These are phyloP conservation scores for Anarrhichthys ocellatus DNA, from an alignment of 2,113 vertebrate genomes.

Conservation along the genomic window DNA sequence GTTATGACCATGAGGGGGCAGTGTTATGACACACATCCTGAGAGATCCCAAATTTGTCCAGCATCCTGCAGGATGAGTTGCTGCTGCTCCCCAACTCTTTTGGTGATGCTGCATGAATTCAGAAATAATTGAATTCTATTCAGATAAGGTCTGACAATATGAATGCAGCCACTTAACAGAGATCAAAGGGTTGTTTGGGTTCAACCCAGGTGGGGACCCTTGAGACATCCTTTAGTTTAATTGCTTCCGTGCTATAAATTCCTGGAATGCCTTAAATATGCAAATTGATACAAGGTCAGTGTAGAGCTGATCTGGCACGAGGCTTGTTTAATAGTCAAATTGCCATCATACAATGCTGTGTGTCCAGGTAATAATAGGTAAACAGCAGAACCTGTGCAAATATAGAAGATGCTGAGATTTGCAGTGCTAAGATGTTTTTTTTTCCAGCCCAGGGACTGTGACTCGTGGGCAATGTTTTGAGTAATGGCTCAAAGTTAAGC, in stretches of 20 bases:
- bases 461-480: slow-evolving; percentile 13
- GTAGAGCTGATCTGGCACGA: slow-evolving; percentile 43
- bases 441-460: background rate
- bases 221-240: slow-evolving; percentile 75
- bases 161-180: slow-evolving; percentile 63
- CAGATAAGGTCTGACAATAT: slow-evolving; percentile 61
- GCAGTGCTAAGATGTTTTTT: background rate
- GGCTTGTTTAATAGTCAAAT: slow-evolving; percentile 39
- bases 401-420: slow-evolving; percentile 20
- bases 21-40: slow-evolving; percentile 60
- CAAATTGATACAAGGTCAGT: slow-evolving; percentile 48
- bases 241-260: slow-evolving; percentile 76
- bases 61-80: slow-evolving; percentile 57
- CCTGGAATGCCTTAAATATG: slow-evolving; percentile 71
- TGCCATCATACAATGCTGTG: slow-evolving; percentile 1
- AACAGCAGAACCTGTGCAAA: slow-evolving; percentile 48
- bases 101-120: slow-evolving; percentile 60
- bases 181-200: slow-evolving; percentile 75
- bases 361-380: slow-evolving; percentile 11
- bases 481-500: slow-evolving; percentile 8
- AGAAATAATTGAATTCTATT: slow-evolving; percentile 71
- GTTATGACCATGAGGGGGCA: slow-evolving; percentile 71
- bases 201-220: slow-evolving; percentile 78
- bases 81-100: slow-evolving; percentile 44
- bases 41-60: slow-evolving; percentile 8